Percentiles rank a stretch among this genome's conserved stretches.
phyloP scores from a whole-genome alignment of 1,140 invertebrate species.

The Pachypeltis micranthus region DNA sequence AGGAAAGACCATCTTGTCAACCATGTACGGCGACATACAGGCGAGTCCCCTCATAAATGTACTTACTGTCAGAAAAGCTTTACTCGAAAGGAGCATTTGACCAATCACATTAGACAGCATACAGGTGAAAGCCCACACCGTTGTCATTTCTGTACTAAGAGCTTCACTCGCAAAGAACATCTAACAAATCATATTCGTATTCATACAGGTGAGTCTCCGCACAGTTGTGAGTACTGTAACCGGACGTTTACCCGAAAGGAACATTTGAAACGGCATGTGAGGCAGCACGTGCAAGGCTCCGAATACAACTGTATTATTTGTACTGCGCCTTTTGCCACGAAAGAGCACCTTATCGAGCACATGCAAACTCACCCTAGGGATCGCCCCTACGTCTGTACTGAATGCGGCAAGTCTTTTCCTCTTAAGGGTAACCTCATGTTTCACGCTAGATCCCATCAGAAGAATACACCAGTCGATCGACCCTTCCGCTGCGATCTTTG shows the following conservation, averaged over 20 bases:
- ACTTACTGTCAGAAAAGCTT: conserved; percentile 51
- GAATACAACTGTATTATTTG: conserved; percentile 76
- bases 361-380: conserved; percentile 75
- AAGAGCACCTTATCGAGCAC: conserved; percentile 74
- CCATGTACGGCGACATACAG: conserved; percentile 59
- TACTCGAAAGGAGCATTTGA: conserved; percentile 51
- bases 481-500: conserved; percentile 93
- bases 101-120: conserved; percentile 52
- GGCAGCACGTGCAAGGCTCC: conserved; percentile 83
- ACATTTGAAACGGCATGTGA: conserved; percentile 64
- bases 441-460: conserved; percentile 89
- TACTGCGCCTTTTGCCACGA: conserved; percentile 73
- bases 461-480: conserved; percentile 68
- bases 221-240: conserved; percentile 67
- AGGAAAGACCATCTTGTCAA: conserved; percentile 71
- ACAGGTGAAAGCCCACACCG: conserved; percentile 56
- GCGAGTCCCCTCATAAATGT: conserved; percentile 42
- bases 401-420: conserved; percentile 31
- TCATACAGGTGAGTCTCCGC: conserved; percentile 65
- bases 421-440: conserved; percentile 32
- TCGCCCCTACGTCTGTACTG: conserved; percentile 30
- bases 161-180: conserved; percentile 81
- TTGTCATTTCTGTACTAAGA: conserved; percentile 54
- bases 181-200: conserved; percentile 75
- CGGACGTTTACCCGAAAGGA: conserved; percentile 73